Percentiles rank a stretch among this genome's conserved stretches.
Conservation (phyloP, 1,140 invertebrate genomes). For the Sarcophaga bullata region DNA sequence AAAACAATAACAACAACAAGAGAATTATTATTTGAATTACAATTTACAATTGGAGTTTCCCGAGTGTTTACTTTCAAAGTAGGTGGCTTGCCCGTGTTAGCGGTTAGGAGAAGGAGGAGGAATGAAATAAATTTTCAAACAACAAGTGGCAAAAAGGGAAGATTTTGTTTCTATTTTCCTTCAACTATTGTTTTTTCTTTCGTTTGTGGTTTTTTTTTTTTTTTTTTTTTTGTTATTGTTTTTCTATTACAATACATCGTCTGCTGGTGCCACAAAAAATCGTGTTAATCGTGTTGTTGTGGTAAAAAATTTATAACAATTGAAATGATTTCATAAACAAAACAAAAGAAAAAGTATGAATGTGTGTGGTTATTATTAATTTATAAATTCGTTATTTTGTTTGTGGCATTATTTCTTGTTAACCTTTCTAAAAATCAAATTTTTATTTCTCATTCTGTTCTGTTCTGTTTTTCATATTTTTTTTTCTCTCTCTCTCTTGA, state of each 20-base stretch:
- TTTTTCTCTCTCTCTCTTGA: slow-evolving; percentile 60
- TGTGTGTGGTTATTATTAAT: neutral
- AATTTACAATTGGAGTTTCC: slow-evolving; percentile 1
- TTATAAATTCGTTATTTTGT: neutral
- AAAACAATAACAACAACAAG: too few species aligned
- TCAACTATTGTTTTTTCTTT: too few species aligned
- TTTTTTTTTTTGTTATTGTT: too few species aligned
- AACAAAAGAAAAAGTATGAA: neutral
- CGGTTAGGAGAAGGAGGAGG: neutral
- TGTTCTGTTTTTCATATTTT: slow-evolving; percentile 33
- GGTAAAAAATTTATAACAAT: slow-evolving; percentile 23
- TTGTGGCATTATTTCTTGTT: slow-evolving; percentile 17
- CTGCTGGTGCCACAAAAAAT: slow-evolving; percentile 2
- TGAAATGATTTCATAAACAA: slow-evolving; percentile 1
- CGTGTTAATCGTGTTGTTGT: slow-evolving; percentile 33
- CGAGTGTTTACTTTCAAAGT: neutral
- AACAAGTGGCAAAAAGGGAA: slow-evolving; percentile 21
- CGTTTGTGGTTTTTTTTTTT: too few species aligned
- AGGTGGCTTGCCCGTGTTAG: neutral
- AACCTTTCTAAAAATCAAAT: slow-evolving; percentile 14
- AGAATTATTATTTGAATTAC: neutral
- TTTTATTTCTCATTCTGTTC: neutral
- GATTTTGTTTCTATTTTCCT: neutral
- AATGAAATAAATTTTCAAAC: neutral
- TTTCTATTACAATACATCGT: neutral